Evolutionary conservation across 2,797 vertebrate species (phyloP), one percentile per base, ranked within the genome.

Genomic region (Halcyon badia): DNA sequence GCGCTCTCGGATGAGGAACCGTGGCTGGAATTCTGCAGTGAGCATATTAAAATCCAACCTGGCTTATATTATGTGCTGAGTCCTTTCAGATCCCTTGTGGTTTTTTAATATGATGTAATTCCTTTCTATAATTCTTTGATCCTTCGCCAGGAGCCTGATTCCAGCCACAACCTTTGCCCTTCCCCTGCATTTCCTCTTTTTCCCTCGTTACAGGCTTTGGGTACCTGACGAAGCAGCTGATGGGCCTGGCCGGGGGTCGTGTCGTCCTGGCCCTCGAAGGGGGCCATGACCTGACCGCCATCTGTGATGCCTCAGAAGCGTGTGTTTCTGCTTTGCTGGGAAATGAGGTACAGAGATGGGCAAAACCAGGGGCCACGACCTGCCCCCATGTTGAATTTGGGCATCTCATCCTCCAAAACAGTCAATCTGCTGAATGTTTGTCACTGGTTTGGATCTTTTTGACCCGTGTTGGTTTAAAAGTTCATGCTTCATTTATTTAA

Each of bases 161-260:
- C 77, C 69, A 31, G 77, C 57, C 62, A 2, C 86, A 65, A 75
- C 95, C 95, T 95, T 93, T 91, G 78, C 92, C 96, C 94, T 94
- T 79, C 96, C 91, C 24, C 97, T 97, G 97, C 97, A 98, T 98
- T 98, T 98, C 96, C 98, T 71, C 37, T 98, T 94, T 79, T 61
- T 76, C 35, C 44, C 70, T 90, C 5, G 0, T 91, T 84, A 83
- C 98, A 99, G 99, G 99, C 98, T 99, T 99, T 5, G 99, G 99
- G 95, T 99, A 99, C 98, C 99, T 99, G 98, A 99, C 99, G 58
- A 99, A 99, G 98, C 99, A 99, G 98, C 99, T 99, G 97, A 99
- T 99, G 99, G 99, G 96, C 83, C 98, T 99, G 98, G 99, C 99
- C 5, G 99, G 99, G 71, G 99, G 99, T 79, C 99, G 99, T 11